Evolutionary conservation across 1,140 invertebrate genomes (phyloP).

Genomic region (Phymorhynchus buccinoides): DNA sequence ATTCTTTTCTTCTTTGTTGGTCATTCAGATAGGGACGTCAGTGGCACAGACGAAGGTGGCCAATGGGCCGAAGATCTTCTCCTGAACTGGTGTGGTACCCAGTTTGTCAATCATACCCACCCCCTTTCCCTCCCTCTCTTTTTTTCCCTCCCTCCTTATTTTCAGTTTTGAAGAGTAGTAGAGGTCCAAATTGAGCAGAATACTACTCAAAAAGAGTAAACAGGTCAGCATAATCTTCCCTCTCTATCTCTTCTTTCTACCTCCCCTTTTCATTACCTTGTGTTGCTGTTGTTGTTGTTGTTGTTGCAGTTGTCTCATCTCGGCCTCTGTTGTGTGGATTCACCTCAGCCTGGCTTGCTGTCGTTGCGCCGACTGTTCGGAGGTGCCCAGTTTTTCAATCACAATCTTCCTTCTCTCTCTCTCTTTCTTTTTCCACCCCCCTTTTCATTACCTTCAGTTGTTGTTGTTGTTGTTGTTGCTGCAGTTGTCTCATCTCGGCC

Average conservation of each 20-base stretch:
- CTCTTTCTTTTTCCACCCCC: background rate
- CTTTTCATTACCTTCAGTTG: background rate
- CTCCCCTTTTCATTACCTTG: too few relatives aligned
- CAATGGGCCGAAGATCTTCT: too few relatives aligned
- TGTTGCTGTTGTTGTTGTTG: conserved; percentile 30
- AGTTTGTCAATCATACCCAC: conserved; percentile 69
- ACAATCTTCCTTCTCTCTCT: conserved; percentile 59
- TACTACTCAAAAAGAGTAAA: too few relatives aligned
- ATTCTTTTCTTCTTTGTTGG: background rate
- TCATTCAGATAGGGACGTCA: too few relatives aligned
- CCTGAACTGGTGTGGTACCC: conserved; percentile 51
- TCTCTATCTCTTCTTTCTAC: too few relatives aligned
- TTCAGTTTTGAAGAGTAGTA: too few relatives aligned
- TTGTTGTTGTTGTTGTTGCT: conserved; percentile 42
- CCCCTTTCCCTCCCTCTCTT: conserved; percentile 24
- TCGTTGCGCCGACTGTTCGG: conserved; percentile 69
- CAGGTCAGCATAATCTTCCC: too few relatives aligned
- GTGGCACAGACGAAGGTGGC: too few relatives aligned
- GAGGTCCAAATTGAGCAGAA: too few relatives aligned
- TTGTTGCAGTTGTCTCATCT: conserved; percentile 65
- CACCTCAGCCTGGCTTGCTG: conserved; percentile 69
- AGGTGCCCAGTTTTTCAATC: conserved; percentile 69
- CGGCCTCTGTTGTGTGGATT: conserved; percentile 70
- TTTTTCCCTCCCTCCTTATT: too few relatives aligned
- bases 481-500: conserved; percentile 67